These are phyloP conservation scores for Spodoptera litura DNA, from an alignment of 1,140 invertebrate genomes.

Conservation along the genomic window DNA sequence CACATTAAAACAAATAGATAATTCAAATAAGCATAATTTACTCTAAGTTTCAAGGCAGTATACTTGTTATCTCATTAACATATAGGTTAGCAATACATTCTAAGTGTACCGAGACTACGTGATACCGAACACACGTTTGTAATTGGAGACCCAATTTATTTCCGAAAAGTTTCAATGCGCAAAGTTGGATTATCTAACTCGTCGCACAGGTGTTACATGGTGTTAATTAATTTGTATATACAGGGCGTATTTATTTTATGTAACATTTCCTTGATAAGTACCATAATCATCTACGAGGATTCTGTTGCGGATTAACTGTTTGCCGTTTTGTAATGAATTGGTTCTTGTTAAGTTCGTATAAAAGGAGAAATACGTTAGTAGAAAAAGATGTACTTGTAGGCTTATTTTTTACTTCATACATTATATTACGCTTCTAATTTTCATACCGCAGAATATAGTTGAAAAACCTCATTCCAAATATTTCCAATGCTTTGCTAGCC, in stretches of 20 bases:
- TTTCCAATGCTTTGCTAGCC: too few relatives aligned
- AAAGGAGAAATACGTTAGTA: too few relatives aligned
- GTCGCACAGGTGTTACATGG: slow-evolving; percentile 66
- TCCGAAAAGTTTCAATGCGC: slow-evolving; percentile 49
- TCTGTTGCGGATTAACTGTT: slow-evolving; percentile 18
- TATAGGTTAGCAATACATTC: slow-evolving; percentile 14
- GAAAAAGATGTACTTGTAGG: too few relatives aligned
- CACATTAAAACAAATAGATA: background rate
- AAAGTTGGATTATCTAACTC: slow-evolving; percentile 65
- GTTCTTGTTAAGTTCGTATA: background rate
- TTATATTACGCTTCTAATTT: too few relatives aligned
- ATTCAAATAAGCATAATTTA: too few relatives aligned
- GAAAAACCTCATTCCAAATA: too few relatives aligned
- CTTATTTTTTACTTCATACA: too few relatives aligned
- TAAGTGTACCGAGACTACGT: slow-evolving; percentile 8
- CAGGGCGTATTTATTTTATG: slow-evolving; percentile 65
- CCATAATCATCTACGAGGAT: slow-evolving; percentile 58
- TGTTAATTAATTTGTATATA: slow-evolving; percentile 71
- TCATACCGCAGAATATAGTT: too few relatives aligned
- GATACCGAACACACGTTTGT: slow-evolving; percentile 16
- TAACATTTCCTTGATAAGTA: slow-evolving; percentile 72
- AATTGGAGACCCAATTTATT: slow-evolving; percentile 57
- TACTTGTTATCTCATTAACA: background rate
- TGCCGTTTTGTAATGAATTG: slow-evolving; percentile 49
- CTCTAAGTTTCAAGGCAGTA: too few relatives aligned